Evolutionary conservation across 2,888 invertebrate species (phyloP).

Genomic region (Argyra leucocephala): DNA sequence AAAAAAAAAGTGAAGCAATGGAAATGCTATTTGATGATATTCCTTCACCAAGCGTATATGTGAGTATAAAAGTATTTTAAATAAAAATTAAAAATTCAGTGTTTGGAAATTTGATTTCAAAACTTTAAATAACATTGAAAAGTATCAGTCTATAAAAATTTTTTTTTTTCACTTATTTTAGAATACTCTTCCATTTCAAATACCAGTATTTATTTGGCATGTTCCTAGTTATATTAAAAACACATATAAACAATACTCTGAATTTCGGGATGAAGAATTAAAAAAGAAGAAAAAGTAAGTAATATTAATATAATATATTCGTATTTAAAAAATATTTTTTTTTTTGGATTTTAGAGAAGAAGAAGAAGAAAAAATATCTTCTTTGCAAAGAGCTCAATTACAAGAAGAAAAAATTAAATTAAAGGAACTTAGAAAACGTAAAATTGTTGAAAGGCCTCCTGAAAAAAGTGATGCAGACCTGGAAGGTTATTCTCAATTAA

Average conservation of each 20-base stretch:
- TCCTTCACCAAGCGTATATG: conserved; percentile 56
- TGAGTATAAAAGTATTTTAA: conserved; percentile 16
- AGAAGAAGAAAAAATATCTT: conserved; percentile 38
- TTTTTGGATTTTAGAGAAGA: conserved; percentile 37
- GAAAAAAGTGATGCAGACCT: conserved; percentile 48
- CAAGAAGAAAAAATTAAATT: conserved; percentile 44
- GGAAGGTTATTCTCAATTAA: conserved; percentile 46
- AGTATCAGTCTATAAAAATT: not conserved
- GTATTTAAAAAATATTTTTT: no score
- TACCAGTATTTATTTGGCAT: conserved; percentile 60
- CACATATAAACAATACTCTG: conserved; percentile 41
- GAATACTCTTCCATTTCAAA: conserved; percentile 76
- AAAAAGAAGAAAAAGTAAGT: conserved; percentile 54
- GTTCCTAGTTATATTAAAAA: conserved; percentile 48
- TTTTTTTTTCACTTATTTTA: conserved; percentile 23
- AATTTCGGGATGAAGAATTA: conserved; percentile 51
- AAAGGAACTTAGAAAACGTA: conserved; percentile 45
- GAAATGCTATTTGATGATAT: conserved; percentile 57
- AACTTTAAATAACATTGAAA: no score
- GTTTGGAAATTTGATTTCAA: no score
- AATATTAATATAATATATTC: conserved; percentile 13
- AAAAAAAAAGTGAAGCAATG: conserved; percentile 52
- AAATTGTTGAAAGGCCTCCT: conserved; percentile 53
- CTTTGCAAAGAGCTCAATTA: conserved; percentile 27
- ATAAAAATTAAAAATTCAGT: no score